Evolutionary conservation across 2,888 invertebrate genomes (phyloP).

Genomic region (Sphinx pinastri): DNA sequence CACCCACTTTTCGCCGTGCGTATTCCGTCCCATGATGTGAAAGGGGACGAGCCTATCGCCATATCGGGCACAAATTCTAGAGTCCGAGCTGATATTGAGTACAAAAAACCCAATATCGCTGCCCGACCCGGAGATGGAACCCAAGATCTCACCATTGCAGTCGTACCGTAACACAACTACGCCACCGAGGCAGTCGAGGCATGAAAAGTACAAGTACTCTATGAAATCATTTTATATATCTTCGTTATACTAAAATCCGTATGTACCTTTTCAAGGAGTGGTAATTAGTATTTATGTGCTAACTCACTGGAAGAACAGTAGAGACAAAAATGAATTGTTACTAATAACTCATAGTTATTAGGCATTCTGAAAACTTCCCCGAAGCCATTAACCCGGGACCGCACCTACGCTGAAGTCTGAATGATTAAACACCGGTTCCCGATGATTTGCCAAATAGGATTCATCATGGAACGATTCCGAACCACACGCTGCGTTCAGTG

Average conservation of each 20-base stretch:
- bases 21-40: no score
- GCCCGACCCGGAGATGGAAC: no score
- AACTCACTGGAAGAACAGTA: constrained; percentile 24
- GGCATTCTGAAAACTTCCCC: constrained; percentile 38
- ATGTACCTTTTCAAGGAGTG: neutral
- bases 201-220: no score
- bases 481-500: neutral
- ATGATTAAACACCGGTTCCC: constrained; percentile 44
- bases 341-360: constrained; percentile 44
- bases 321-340: constrained; percentile 32
- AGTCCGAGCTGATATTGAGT: no score
- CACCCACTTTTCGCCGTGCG: no score
- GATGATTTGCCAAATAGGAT: constrained; percentile 46
- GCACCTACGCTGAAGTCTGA: constrained; percentile 48
- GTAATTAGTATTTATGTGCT: neutral
- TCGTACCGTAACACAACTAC: no score
- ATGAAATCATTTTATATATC: neutral
- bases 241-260: neutral
- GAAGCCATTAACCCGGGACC: constrained; percentile 41
- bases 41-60: no score
- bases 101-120: no score
- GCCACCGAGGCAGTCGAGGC: no score
- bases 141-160: no score
- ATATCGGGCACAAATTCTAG: no score
- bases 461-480: constrained; percentile 32